Evolutionary conservation across 2,888 invertebrate species (phyloP).

Genomic region (Drosophila diplacantha): DNA sequence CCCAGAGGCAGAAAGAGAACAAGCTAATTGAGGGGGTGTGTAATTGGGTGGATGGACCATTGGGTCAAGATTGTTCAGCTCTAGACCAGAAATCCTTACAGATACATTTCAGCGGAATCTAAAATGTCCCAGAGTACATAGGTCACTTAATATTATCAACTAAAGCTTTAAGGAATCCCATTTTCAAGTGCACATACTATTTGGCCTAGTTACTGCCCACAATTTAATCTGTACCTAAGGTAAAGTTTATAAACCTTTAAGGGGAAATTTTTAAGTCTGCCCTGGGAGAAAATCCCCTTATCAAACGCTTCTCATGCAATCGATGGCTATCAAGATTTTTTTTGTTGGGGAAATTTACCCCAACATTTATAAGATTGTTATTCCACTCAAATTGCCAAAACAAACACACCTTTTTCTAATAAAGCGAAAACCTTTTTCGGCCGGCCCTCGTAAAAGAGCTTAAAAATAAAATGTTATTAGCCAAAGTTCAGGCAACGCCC

Average conservation of each 20-base stretch:
- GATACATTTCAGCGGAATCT: background rate
- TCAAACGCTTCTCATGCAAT: conserved; percentile 6
- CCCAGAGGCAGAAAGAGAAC: background rate
- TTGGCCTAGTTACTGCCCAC: background rate
- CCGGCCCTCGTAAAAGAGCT: conserved; percentile 20
- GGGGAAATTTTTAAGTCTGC: background rate
- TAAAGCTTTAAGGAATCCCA: no score
- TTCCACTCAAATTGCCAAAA: conserved; percentile 4
- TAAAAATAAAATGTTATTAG: conserved; percentile 59
- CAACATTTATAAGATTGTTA: conserved; percentile 19
- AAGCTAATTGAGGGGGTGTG: conserved; percentile 15
- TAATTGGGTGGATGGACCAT: conserved; percentile 23
- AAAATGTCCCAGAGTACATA: background rate
- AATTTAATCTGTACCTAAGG: conserved; percentile 4
- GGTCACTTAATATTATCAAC: background rate
- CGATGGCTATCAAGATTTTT: conserved; percentile 9
- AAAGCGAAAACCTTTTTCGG: conserved; percentile 25
- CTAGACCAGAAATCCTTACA: background rate
- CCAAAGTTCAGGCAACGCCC: conserved; percentile 47
- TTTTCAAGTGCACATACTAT: background rate
- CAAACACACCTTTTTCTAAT: conserved; percentile 37
- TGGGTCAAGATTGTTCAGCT: conserved; percentile 15
- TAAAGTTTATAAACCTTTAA: background rate
- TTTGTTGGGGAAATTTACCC: conserved; percentile 11
- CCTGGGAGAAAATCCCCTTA: conserved; percentile 1